Conservation (phyloP, 53 echinoderm and acorn worm species). For the Zoroaster sp. region DNA sequence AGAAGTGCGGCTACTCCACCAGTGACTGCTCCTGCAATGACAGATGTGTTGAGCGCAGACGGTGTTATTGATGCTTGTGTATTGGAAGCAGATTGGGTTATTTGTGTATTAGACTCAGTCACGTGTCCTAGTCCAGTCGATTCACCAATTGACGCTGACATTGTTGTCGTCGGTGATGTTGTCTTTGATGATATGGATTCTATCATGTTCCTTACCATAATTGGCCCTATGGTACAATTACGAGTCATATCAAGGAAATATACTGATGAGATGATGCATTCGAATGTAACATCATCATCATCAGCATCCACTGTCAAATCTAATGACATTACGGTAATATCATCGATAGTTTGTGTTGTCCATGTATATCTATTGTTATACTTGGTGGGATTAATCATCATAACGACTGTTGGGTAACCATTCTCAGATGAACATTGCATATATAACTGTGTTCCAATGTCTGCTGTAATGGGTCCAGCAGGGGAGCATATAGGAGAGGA, state of each 20-base stretch:
- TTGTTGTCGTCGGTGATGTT: not conserved
- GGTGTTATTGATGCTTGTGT: not conserved
- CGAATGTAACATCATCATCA: not conserved
- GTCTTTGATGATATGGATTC: not conserved
- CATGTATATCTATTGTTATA: not conserved
- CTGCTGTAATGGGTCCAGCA: slow-evolving; percentile 15
- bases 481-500: slow-evolving; percentile 20
- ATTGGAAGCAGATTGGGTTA: too few species aligned
- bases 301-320: not conserved
- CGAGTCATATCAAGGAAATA: not conserved
- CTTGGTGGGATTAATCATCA: not conserved
- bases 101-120: too few species aligned
- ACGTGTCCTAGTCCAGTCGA: too few species aligned
- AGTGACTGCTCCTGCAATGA: slow-evolving; percentile 4
- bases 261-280: not conserved
- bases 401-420: not conserved
- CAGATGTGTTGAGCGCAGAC: not conserved
- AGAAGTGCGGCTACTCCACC: not conserved
- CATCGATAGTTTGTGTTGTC: not conserved
- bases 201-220: not conserved
- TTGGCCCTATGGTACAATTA: slow-evolving; percentile 17
- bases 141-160: too few species aligned
- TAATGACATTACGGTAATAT: not conserved
- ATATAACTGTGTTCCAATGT: slow-evolving; percentile 7
- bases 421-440: not conserved